These are phyloP conservation scores for Pogonocichla stellata DNA, from an alignment of 2,113 vertebrate species.

Conservation along the genomic window DNA sequence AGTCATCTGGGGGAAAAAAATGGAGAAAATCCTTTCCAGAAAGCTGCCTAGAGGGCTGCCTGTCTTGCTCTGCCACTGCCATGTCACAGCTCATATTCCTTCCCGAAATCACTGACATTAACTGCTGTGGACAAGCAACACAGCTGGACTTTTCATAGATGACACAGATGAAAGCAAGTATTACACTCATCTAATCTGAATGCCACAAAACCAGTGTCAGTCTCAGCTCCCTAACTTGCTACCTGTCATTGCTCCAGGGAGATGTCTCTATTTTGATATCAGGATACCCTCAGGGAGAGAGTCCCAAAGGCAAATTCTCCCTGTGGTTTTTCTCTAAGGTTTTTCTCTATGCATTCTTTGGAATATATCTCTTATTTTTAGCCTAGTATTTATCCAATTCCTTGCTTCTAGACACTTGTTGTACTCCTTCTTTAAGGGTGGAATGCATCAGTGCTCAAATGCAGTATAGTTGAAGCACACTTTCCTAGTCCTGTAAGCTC, in stretches of 20 bases:
- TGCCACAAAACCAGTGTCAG: not conserved
- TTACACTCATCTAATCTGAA: not conserved
- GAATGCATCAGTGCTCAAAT: constrained; percentile 10
- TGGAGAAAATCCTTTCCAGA: not conserved
- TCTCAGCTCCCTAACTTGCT: not conserved
- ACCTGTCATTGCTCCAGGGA: not conserved
- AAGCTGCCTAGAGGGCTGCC: not conserved
- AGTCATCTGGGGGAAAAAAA: not conserved
- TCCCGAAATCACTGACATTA: not conserved
- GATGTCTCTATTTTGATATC: not conserved
- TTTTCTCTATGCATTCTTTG: not conserved
- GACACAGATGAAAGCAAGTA: not conserved
- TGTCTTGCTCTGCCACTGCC: not conserved
- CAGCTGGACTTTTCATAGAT: not conserved
- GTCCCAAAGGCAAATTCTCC: not conserved
- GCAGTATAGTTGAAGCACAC: constrained; percentile 1
- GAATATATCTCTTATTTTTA: not conserved
- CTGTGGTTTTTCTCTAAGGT: not conserved
- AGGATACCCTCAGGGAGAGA: not conserved
- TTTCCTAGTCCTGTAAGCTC: constrained; percentile 17
- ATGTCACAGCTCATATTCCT: not conserved
- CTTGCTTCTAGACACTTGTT: constrained; percentile 1
- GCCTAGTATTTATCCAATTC: not conserved
- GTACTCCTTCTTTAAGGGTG: not conserved
- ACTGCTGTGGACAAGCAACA: constrained; percentile 3